Base-by-base conservation (phyloP, 2,113 vertebrate species). In the Urocitellus parryii region DNA sequence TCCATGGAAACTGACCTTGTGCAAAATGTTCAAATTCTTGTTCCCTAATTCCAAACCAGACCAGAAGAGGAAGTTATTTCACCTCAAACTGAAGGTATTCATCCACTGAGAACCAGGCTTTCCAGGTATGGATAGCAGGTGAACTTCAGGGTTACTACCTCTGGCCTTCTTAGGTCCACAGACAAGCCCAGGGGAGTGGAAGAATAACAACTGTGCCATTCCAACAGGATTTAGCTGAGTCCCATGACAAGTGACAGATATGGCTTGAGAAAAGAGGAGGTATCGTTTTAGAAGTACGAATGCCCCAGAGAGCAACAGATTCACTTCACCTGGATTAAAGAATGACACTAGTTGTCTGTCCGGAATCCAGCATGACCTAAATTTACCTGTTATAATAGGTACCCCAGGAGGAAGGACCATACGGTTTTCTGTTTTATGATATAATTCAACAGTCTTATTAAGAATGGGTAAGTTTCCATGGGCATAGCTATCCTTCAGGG, bases 11-110 rank as follows among this genome's bases (percentile, higher is more conserved):
- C 68, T 83, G 3, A 45, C 13, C 25, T 53, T 9, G 25, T 88
- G 24, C 72, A 67, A 73, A 74, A 73, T 65, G 9, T 73, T 74
- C 95, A 53, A 76, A 80, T 92, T 94, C 11, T 89, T 34, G 11
- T 68, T 95, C 13, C 16, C 39, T 42, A 29, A 17, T 83, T 74
- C 25, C 27, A 83, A 81, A 87, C 4, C 7, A 77, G 58, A 93
- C 48, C 74, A 3, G 17, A 37, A 27, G 48, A 76, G 3, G 48
- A 90, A 74, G 39, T 91, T 56, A 42, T 83, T 90, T 82, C 42
- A 93, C 39, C 14, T 94, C 72, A 73, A 90, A 53, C 25, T 51
- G 48, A 90, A 18, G 65, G 39, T 63, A 24, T 84, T 2, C 10
- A 82, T 91, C 39, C 16, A 79, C 16, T 82, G 56, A 83, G 45